Evolutionary conservation across 2,888 invertebrate species (phyloP).

Genomic region (Apamea crenata): DNA sequence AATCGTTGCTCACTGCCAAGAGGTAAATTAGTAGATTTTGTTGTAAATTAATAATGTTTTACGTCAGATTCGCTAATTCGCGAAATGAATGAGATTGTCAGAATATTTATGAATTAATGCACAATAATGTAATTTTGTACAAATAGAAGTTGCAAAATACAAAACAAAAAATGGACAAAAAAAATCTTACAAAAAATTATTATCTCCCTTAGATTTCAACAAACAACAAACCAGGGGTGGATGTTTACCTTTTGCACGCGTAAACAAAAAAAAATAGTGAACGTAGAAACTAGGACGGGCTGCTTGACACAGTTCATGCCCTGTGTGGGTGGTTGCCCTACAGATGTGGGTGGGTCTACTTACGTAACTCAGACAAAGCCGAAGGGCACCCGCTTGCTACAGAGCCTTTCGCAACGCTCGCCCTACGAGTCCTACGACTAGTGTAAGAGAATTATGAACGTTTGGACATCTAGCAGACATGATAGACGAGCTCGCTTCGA

Average conservation of each 20-base stretch:
- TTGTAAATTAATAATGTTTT: constrained; percentile 1
- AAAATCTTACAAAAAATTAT: background rate
- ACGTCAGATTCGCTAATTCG: constrained; percentile 10
- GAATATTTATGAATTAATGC: constrained; percentile 1
- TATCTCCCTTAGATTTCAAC: background rate
- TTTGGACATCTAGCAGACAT: constrained; percentile 57
- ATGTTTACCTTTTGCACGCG: constrained; percentile 67
- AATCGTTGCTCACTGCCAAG: background rate
- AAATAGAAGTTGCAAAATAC: background rate
- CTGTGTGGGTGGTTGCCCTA: constrained; percentile 84
- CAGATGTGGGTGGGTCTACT: constrained; percentile 83
- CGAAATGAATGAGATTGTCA: background rate
- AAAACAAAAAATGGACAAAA: background rate
- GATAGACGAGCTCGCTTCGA: constrained; percentile 23
- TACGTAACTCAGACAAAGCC: constrained; percentile 86
- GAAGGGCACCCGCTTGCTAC: constrained; percentile 87
- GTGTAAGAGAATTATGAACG: constrained; percentile 68
- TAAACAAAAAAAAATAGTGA: constrained; percentile 69
- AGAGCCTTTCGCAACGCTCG: constrained; percentile 82
- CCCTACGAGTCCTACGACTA: constrained; percentile 81
- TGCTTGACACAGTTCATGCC: constrained; percentile 87
- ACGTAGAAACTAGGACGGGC: constrained; percentile 84
- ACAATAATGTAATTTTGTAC: background rate
- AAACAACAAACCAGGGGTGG: background rate
- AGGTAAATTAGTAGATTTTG: constrained; percentile 7